A percentile compares a stretch with the other conserved stretches of the same genome.
phyloP scores from a whole-genome alignment of 1,140 invertebrate species.

The Zaprionus africanus region DNA sequence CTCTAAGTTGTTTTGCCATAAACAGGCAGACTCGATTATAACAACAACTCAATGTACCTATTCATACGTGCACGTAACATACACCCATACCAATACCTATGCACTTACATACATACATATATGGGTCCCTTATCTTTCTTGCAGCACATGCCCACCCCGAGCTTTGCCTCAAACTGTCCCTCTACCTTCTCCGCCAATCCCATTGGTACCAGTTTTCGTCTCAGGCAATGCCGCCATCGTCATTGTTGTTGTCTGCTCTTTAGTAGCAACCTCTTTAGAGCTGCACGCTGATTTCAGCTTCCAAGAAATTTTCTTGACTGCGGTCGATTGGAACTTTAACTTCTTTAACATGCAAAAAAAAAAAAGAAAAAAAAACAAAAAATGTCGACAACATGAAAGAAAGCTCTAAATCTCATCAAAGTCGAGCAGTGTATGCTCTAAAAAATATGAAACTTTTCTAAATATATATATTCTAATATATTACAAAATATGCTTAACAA shows the following conservation, averaged over 20 bases:
- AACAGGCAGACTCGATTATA: constrained; percentile 11
- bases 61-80: constrained; percentile 5
- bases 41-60: constrained; percentile 7
- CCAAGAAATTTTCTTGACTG: constrained; percentile 60
- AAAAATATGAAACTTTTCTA: neutral
- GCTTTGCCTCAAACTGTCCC: constrained; percentile 20
- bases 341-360: constrained; percentile 55
- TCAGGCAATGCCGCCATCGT: constrained; percentile 43
- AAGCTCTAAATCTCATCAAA: constrained; percentile 12
- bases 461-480: too few relatives aligned
- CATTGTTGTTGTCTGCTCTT: constrained; percentile 33
- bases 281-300: constrained; percentile 56
- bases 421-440: constrained; percentile 16
- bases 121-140: constrained; percentile 63
- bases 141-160: constrained; percentile 62
- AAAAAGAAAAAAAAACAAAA: constrained; percentile 26
- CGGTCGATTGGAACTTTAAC: constrained; percentile 38
- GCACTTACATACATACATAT: constrained; percentile 50
- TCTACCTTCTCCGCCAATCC: constrained; percentile 13
- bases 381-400: constrained; percentile 28
- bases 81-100: constrained; percentile 49
- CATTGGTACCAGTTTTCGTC: constrained; percentile 50
- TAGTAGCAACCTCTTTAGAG: constrained; percentile 30
- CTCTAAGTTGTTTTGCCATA: neutral
- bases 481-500: too few relatives aligned